Base-by-base conservation (phyloP, 2,888 invertebrate species). In the Ashinkailepas kermadecensis region DNA sequence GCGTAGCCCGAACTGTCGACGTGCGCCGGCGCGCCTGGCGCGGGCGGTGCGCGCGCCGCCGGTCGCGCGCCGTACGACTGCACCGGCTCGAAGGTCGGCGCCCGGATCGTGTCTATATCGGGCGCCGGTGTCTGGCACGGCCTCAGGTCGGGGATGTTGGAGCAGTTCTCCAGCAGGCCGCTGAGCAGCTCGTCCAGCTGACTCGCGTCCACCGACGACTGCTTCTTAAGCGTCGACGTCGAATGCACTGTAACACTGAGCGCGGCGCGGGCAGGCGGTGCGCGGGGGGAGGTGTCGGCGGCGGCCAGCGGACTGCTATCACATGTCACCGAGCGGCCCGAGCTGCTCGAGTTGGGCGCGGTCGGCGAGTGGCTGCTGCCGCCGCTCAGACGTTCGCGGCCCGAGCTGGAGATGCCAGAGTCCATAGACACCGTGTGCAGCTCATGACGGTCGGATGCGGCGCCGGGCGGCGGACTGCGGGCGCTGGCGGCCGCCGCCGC, bases 351-450 rank as follows among this genome's bases (percentile, higher is more conserved):
- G 78, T 83, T 82, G 57, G 83, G 82, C 12, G 83, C 82, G 8
- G 84, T 83, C n/a, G 83, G 81, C 18, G 84, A 83, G 59, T 78
- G 65, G 64, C 82, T 82, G 58, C 82, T 81, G 58, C 83, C 81
- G 23, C 83, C 83, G 39, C 82, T 81, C 81, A 83, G 70, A 54
- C 82, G 80, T 18, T 79, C 79, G 11, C 59, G n/a, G 79, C 59
- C 79, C 0, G 23, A 83, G 88, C 87, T 83, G 94, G 94, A 94
- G 86, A 95, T 95, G 86, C 95, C 95, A 86, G 94, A 95, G 90
- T 95, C 95, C 93, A 95, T 94, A 88, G 95, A 95, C 87, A 94
- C 93, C 86, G 93, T 93, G 88, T 94, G 91, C 86, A 93, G 92
- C 56, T 25, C 80, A 74, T 78, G 74, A 65, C 39, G 81, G 57